A percentile compares a stretch with the other conserved stretches of the same genome.
These are phyloP conservation scores for Ptychobarbus kaznakovi DNA, from an alignment of 2,797 vertebrate genomes.

Conservation along the genomic window DNA sequence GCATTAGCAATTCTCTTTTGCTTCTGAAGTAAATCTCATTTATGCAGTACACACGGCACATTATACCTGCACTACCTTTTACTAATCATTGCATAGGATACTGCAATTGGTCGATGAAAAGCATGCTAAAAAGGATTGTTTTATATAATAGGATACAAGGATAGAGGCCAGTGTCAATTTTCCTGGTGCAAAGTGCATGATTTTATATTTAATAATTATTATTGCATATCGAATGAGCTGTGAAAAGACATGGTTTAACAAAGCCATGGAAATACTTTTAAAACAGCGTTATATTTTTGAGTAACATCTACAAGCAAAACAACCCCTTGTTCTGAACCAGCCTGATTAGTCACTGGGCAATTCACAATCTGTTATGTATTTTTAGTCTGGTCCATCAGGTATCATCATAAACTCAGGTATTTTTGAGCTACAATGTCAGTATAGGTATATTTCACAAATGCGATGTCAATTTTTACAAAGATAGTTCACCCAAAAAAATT, in stretches of 20 bases:
- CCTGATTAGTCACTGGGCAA: not conserved
- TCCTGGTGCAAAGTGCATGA: not conserved
- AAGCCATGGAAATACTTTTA: not conserved
- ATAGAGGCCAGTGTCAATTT: not conserved
- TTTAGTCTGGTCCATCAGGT: not conserved
- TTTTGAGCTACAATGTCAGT: not conserved
- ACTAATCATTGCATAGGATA: conserved; percentile 15
- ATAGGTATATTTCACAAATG: not conserved
- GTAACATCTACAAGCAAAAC: not conserved
- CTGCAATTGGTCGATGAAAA: not conserved
- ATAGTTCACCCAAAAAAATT: not conserved
- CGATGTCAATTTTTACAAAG: not conserved
- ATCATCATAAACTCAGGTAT: not conserved
- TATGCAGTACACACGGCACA: conserved; percentile 7
- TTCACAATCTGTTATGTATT: not conserved
- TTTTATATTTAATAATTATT: not conserved
- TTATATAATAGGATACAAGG: not conserved
- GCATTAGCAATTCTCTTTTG: conserved; percentile 49
- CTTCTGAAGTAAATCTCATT: conserved; percentile 49
- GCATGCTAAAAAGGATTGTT: not conserved
- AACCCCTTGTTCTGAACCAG: not conserved
- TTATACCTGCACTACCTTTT: conserved; percentile 39
- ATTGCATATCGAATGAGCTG: not conserved
- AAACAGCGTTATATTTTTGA: not conserved
- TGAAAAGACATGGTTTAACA: not conserved